Evolutionary conservation across 35 echinoderm and acorn worm genomes (phyloP).

Genomic region (Patiria miniata): DNA sequence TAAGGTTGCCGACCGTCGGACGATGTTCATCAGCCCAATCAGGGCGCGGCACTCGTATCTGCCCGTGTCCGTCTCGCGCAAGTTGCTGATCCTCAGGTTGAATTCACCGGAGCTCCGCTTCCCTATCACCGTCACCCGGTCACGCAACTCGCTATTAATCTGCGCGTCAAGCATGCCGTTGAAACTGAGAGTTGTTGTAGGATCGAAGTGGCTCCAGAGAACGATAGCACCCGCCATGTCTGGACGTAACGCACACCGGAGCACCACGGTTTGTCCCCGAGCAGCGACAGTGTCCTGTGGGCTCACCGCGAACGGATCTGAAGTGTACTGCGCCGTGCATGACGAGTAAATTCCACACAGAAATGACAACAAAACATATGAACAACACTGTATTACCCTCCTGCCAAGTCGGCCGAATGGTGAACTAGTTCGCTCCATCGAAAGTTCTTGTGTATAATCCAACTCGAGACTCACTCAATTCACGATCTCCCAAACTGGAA

Average conservation of each 20-base stretch:
- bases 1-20: conserved; percentile 7
- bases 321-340: background rate
- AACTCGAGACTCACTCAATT: too few relatives aligned
- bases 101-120: background rate
- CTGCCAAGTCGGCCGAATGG: background rate
- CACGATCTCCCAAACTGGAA: too few relatives aligned
- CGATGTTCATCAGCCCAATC: conserved; percentile 7
- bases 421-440: background rate
- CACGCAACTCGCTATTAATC: background rate
- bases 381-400: background rate
- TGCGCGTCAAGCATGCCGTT: background rate
- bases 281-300: background rate
- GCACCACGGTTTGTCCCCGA: background rate
- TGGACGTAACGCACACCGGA: background rate
- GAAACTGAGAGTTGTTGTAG: background rate
- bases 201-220: background rate
- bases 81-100: conserved; percentile 15
- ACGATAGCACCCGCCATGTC: background rate
- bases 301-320: background rate
- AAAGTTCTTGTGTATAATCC: too few relatives aligned
- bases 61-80: conserved; percentile 10
- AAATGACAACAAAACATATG: background rate
- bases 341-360: background rate
- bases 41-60: conserved; percentile 29
- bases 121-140: conserved; percentile 6